phyloP scores from a whole-genome alignment of 37 sponge, comb jelly and placozoan genomes.

The Halisarca cf. caerulea region DNA sequence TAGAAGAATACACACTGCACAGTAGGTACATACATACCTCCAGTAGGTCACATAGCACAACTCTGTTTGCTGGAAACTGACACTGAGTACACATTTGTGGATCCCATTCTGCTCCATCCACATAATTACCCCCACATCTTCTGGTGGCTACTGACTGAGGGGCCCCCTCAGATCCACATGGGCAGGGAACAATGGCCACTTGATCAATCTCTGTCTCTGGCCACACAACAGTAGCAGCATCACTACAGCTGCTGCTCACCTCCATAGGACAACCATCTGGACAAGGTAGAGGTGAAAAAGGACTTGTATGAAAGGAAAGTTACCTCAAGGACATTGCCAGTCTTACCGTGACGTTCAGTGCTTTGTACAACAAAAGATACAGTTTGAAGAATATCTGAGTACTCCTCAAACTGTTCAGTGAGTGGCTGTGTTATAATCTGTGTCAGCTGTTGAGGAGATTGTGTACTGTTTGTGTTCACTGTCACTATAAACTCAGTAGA shows the following conservation, averaged over 20 bases:
- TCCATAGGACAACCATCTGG: constrained; percentile 7
- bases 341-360: constrained; percentile 4
- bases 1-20: too few species aligned
- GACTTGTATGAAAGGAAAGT: too few species aligned
- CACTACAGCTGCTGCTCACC: not conserved
- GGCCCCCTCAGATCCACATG: constrained; percentile 14
- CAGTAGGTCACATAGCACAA: constrained; percentile 34
- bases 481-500: not conserved
- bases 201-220: constrained; percentile 37
- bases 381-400: not conserved
- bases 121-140: constrained; percentile 47
- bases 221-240: constrained; percentile 22
- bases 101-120: constrained; percentile 41
- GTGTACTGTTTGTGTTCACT: not conserved
- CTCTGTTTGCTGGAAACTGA: constrained; percentile 16
- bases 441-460: not conserved
- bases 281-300: too few species aligned
- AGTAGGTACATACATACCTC: too few species aligned
- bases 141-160: constrained; percentile 20
- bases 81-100: not conserved
- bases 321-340: too few species aligned
- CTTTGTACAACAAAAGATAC: not conserved
- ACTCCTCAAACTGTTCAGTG: not conserved
- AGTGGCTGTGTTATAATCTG: not conserved
- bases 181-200: constrained; percentile 17